phyloP scores from a whole-genome alignment of 2,888 invertebrate species.

The Polymixis flavicincta region DNA sequence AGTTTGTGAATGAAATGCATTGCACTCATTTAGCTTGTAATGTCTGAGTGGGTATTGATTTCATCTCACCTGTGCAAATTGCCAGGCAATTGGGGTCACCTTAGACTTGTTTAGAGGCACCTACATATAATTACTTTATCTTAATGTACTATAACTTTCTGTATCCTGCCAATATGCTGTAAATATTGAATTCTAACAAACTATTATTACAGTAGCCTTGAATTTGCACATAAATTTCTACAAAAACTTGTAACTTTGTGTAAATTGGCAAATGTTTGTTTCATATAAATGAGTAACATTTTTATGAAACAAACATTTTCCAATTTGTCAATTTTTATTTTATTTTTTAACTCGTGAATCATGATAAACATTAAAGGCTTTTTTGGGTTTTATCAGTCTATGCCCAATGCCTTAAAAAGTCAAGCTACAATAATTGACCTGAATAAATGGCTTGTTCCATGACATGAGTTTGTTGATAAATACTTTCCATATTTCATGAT shows the following conservation, averaged over 20 bases:
- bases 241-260: slow-evolving; percentile 9
- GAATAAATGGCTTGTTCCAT: not conserved
- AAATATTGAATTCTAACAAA: slow-evolving; percentile 25
- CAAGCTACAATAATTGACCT: not conserved
- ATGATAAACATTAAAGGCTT: not conserved
- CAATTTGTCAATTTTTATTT: slow-evolving; percentile 3
- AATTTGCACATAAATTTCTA: slow-evolving; percentile 17
- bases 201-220: slow-evolving; percentile 41
- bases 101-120: slow-evolving; percentile 47
- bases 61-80: slow-evolving; percentile 55
- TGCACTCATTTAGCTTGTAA: slow-evolving; percentile 31
- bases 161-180: slow-evolving; percentile 46
- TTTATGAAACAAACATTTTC: not conserved
- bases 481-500: not conserved
- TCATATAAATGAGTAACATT: no score
- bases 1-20: slow-evolving; percentile 10
- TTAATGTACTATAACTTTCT: slow-evolving; percentile 55
- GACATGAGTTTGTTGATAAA: no score
- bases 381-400: not conserved
- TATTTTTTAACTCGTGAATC: not conserved
- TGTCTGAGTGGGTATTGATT: slow-evolving; percentile 56
- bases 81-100: slow-evolving; percentile 55
- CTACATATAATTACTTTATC: slow-evolving; percentile 43
- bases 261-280: no score
- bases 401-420: not conserved